Evolutionary conservation across 2,888 invertebrate genomes (phyloP).

Genomic region (Panopea generosa): DNA sequence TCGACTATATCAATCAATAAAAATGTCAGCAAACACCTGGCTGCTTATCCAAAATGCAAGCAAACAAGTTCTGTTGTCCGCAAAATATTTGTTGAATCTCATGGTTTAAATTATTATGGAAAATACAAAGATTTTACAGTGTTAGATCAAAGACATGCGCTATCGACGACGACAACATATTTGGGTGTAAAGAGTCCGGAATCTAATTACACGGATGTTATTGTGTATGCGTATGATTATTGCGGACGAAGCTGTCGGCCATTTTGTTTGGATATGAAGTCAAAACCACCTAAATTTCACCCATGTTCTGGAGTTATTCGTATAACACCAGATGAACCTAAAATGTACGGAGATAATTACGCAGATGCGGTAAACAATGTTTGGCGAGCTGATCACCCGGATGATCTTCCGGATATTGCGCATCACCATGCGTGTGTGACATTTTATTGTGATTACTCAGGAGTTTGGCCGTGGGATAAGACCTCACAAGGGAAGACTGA

Average conservation of each 20-base stretch:
- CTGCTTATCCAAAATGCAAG: slow-evolving; percentile 57
- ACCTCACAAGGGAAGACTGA: slow-evolving; percentile 23
- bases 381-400: slow-evolving; percentile 50
- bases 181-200: slow-evolving; percentile 62
- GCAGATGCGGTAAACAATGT: slow-evolving; percentile 58
- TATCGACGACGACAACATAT: slow-evolving; percentile 57
- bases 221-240: slow-evolving; percentile 59
- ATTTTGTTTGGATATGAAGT: slow-evolving; percentile 49
- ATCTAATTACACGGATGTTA: slow-evolving; percentile 56
- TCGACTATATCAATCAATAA: slow-evolving; percentile 48
- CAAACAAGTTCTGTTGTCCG: slow-evolving; percentile 50
- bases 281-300: slow-evolving; percentile 41
- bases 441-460: slow-evolving; percentile 63
- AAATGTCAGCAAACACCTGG: slow-evolving; percentile 38
- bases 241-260: slow-evolving; percentile 60
- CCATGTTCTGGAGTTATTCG: slow-evolving; percentile 60
- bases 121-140: slow-evolving; percentile 63
- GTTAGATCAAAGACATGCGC: slow-evolving; percentile 60
- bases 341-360: slow-evolving; percentile 57
- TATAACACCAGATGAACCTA: slow-evolving; percentile 52
- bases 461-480: slow-evolving; percentile 59
- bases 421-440: slow-evolving; percentile 35
- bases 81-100: slow-evolving; percentile 57
- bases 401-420: slow-evolving; percentile 49
- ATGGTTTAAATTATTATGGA: slow-evolving; percentile 64